Percentiles rank a stretch among this genome's conserved stretches.
Conservation (phyloP, 2,888 invertebrate species). For the Cyclophora albipunctata region DNA sequence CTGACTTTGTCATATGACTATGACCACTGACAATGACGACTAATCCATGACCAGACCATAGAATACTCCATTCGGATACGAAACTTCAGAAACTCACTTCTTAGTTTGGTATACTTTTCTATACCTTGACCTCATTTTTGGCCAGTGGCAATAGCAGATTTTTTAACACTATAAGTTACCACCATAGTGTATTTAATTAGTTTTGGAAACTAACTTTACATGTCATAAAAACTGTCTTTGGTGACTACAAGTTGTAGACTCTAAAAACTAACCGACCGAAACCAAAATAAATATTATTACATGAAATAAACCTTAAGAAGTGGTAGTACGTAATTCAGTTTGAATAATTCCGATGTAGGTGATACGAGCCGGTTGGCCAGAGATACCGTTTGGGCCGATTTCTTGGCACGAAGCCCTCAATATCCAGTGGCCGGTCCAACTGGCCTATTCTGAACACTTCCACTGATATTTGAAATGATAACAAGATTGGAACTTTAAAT, state of each 20-base stretch:
- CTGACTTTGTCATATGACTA: no score
- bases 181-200: no score
- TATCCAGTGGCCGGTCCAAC: conserved; percentile 24
- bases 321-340: conserved; percentile 32
- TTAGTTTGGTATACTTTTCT: no score
- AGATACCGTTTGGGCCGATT: conserved; percentile 50
- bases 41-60: no score
- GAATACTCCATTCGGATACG: no score
- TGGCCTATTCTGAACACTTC: conserved; percentile 21
- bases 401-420: conserved; percentile 53
- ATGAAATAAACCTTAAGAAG: background rate
- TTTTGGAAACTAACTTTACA: no score
- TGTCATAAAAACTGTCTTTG: no score
- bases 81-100: no score
- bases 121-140: no score
- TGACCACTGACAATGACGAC: no score
- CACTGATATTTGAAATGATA: background rate
- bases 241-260: background rate
- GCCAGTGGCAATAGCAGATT: no score
- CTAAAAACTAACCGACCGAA: background rate
- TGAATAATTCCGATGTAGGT: conserved; percentile 42
- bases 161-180: no score
- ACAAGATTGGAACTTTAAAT: background rate
- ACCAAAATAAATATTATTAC: background rate
- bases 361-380: conserved; percentile 22